Evolutionary conservation across 2,797 vertebrate species (phyloP).

Genomic region (Ammospiza maritima): DNA sequence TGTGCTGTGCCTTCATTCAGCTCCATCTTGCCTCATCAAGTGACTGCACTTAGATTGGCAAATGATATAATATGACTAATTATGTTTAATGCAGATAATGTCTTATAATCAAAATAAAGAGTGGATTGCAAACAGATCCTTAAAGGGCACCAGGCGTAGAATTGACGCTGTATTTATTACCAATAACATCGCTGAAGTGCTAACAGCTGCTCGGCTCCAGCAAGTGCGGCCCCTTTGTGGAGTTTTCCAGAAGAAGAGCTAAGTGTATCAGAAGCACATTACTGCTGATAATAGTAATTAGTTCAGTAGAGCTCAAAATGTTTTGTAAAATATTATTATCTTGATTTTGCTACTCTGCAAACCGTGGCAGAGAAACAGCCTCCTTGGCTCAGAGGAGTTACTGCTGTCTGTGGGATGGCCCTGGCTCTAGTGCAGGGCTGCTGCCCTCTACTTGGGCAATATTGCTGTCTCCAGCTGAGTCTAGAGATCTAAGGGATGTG

Average conservation of each 20-base stretch:
- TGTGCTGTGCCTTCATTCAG: not conserved
- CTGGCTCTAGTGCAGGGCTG: not conserved
- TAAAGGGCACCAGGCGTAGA: constrained; percentile 36
- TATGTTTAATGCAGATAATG: constrained; percentile 58
- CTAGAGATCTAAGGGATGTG: not conserved
- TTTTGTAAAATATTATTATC: constrained; percentile 58
- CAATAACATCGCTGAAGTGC: not conserved
- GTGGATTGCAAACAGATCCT: constrained; percentile 47
- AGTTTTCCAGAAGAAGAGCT: constrained; percentile 56
- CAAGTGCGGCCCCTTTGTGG: constrained; percentile 62
- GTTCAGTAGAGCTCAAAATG: constrained; percentile 47
- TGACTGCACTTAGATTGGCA: not conserved
- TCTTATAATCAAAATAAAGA: constrained; percentile 69
- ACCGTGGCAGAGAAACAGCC: not conserved
- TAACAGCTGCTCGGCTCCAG: constrained; percentile 62
- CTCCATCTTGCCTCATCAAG: constrained; percentile 4
- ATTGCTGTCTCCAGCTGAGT: not conserved
- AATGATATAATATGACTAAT: constrained; percentile 38
- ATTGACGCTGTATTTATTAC: constrained; percentile 38
- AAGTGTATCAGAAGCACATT: constrained; percentile 36
- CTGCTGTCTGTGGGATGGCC: not conserved
- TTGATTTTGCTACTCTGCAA: not conserved
- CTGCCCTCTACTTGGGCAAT: not conserved
- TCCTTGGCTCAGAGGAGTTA: not conserved
- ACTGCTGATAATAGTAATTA: constrained; percentile 67